Evolutionary conservation across 1,140 invertebrate genomes (phyloP).

Genomic region (Lepidostoma basale): DNA sequence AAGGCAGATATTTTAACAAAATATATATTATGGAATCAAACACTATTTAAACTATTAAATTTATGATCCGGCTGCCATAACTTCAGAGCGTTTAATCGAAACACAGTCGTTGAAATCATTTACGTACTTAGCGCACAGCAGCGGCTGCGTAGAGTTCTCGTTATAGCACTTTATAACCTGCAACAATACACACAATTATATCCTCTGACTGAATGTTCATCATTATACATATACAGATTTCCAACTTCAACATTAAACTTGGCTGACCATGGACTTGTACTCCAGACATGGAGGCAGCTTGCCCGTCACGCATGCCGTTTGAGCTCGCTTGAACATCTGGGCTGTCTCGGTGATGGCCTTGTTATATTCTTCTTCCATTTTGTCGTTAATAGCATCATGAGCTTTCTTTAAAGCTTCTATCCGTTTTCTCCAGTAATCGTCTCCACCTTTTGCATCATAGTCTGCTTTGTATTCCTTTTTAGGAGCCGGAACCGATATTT

Average conservation of each 20-base stretch:
- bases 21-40: conserved; percentile 31
- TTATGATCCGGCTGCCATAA: conserved; percentile 41
- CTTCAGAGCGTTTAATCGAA: conserved; percentile 34
- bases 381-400: conserved; percentile 57
- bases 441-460: conserved; percentile 41
- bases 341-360: conserved; percentile 52
- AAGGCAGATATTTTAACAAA: conserved; percentile 19
- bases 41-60: background rate
- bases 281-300: conserved; percentile 42
- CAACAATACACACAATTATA: conserved; percentile 10
- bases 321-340: conserved; percentile 41
- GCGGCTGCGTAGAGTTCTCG: conserved; percentile 38
- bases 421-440: conserved; percentile 62
- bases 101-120: conserved; percentile 43
- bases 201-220: background rate
- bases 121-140: conserved; percentile 41
- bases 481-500: background rate
- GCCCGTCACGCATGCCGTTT: conserved; percentile 32
- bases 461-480: conserved; percentile 33
- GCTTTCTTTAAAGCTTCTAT: conserved; percentile 58
- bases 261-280: conserved; percentile 30
- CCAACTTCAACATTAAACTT: background rate
- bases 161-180: conserved; percentile 44
- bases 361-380: conserved; percentile 61
- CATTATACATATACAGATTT: too few relatives aligned